Evolutionary conservation across 2,797 vertebrate genomes (phyloP).

Genomic region (Sphenodon punctatus): DNA sequence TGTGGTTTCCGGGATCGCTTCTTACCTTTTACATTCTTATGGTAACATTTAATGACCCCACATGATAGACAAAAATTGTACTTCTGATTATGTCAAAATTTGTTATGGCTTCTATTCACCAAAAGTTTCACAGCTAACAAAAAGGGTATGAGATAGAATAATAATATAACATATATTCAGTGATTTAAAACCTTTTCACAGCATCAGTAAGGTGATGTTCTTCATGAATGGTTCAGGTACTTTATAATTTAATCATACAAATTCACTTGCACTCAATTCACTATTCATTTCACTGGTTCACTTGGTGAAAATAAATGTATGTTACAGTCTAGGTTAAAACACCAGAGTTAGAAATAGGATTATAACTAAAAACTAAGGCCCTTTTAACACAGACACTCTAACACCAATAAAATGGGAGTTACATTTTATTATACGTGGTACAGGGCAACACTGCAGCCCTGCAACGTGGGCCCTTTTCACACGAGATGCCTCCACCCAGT

Average conservation of each 20-base stretch:
- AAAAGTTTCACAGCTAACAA: neutral
- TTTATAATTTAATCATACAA: neutral
- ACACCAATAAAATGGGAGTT: too few relatives aligned
- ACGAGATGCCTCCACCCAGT: too few relatives aligned
- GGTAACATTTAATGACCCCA: slow-evolving; percentile 8
- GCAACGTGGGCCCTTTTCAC: too few relatives aligned
- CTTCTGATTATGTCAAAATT: neutral
- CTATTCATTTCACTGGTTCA: too few relatives aligned
- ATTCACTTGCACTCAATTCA: too few relatives aligned
- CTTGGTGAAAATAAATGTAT: neutral
- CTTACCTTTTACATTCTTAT: too few relatives aligned
- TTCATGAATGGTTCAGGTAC: neutral
- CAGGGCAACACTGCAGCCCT: too few relatives aligned
- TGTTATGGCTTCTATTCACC: neutral
- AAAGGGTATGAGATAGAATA: too few relatives aligned
- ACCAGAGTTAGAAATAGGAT: neutral
- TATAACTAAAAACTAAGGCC: slow-evolving; percentile 1
- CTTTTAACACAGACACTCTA: too few relatives aligned
- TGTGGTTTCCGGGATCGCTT: too few relatives aligned
- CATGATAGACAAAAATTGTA: neutral
- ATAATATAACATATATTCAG: neutral
- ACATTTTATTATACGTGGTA: too few relatives aligned
- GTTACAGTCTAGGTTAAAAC: neutral
- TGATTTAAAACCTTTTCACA: neutral
- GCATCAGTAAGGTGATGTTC: neutral